A percentile compares a stretch with the other conserved stretches of the same genome.
Evolutionary conservation across 2,888 invertebrate species (phyloP).

Genomic region (Operophtera brumata): DNA sequence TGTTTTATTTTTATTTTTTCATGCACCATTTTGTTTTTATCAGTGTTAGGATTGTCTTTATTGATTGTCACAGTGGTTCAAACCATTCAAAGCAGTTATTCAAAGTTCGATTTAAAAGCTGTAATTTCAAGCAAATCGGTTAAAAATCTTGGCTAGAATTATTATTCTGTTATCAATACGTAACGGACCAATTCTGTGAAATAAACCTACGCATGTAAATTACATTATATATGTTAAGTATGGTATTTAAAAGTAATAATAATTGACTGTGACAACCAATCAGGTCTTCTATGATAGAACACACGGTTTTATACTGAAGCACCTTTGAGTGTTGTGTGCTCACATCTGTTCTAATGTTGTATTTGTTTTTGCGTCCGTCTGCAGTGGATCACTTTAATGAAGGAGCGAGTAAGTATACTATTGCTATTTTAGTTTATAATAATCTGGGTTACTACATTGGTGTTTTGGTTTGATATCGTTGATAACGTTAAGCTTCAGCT

Average conservation of each 20-base stretch:
- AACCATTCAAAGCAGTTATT: neutral
- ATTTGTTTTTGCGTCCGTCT: constrained; percentile 64
- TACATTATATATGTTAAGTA: too few species aligned
- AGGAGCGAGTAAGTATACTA: constrained; percentile 83
- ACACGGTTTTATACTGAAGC: constrained; percentile 22
- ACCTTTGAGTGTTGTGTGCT: constrained; percentile 38
- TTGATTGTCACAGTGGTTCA: constrained; percentile 11
- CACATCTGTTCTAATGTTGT: constrained; percentile 52
- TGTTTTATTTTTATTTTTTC: constrained; percentile 56
- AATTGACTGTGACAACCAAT: constrained; percentile 20
- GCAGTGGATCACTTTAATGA: constrained; percentile 88
- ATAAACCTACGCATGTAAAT: too few species aligned
- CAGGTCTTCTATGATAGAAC: neutral
- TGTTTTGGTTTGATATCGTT: neutral
- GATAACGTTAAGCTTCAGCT: neutral
- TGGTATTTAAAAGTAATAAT: too few species aligned
- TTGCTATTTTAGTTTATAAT: neutral
- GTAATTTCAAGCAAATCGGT: too few species aligned
- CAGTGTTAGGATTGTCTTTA: constrained; percentile 39
- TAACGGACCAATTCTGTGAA: too few species aligned
- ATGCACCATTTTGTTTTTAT: constrained; percentile 73
- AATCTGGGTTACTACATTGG: neutral
- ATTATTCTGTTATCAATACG: too few species aligned
- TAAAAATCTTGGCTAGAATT: too few species aligned
- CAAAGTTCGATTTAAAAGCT: too few species aligned